phyloP scores from a whole-genome alignment of 2,113 vertebrate species.

The Oenanthe oenanthe region DNA sequence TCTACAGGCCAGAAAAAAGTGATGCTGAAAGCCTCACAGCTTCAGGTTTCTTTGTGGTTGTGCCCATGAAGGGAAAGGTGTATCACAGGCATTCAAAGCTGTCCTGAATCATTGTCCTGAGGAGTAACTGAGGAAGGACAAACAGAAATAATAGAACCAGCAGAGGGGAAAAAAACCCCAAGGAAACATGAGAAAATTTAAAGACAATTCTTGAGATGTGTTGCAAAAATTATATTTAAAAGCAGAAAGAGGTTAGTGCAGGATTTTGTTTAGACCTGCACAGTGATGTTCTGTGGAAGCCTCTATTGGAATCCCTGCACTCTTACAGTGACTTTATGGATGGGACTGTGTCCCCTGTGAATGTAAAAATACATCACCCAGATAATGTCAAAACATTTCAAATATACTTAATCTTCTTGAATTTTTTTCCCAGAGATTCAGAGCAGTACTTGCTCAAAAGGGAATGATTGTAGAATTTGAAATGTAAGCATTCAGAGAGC shows the following conservation, averaged over 20 bases:
- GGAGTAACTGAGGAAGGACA: background rate
- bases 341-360: background rate
- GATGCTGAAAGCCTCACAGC: background rate
- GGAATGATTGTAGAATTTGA: conserved; percentile 22
- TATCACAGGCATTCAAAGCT: background rate
- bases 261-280: background rate
- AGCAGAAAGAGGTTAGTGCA: background rate
- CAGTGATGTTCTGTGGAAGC: background rate
- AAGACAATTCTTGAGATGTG: background rate
- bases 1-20: background rate
- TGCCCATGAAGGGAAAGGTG: background rate
- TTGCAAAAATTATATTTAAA: background rate
- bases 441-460: conserved; percentile 3
- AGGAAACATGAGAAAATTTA: background rate
- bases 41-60: background rate
- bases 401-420: background rate
- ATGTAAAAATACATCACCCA: background rate
- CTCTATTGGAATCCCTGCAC: background rate
- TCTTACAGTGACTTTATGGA: background rate
- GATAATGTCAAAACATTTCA: background rate
- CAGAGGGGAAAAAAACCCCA: background rate
- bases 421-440: conserved; percentile 11
- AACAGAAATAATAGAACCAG: background rate
- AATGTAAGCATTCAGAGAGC: conserved; percentile 30
- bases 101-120: background rate